Percentiles rank a stretch among this genome's conserved stretches.
phyloP scores from a whole-genome alignment of 2,797 vertebrate genomes.

The Urosaurus nigricauda region DNA sequence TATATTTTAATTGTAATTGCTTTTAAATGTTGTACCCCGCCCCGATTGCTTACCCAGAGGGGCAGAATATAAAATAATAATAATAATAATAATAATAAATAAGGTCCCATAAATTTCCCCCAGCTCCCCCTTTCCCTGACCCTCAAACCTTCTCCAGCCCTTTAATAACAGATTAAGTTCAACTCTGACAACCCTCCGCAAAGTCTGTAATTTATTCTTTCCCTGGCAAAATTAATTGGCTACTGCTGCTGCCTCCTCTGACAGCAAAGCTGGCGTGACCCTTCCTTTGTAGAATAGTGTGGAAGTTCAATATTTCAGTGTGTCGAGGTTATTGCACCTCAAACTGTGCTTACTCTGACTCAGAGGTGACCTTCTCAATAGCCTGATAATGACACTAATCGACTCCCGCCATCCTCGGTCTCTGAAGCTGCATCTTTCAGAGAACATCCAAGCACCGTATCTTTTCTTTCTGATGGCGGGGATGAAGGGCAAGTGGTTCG shows the following conservation, averaged over 20 bases:
- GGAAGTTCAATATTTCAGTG: conserved; percentile 32
- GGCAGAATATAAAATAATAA: too few species aligned
- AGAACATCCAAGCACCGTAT: background rate
- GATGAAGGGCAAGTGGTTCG: conserved; percentile 18
- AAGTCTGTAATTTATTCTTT: conserved; percentile 66
- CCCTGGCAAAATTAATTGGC: conserved; percentile 72
- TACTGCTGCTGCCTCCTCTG: conserved; percentile 39
- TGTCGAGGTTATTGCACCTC: background rate
- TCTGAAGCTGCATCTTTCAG: conserved; percentile 30
- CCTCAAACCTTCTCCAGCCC: conserved; percentile 44
- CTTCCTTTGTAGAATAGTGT: conserved; percentile 38
- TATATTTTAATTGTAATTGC: too few species aligned
- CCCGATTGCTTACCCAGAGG: too few species aligned
- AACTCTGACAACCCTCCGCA: conserved; percentile 66
- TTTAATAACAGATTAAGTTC: conserved; percentile 72
- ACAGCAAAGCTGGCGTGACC: conserved; percentile 54
- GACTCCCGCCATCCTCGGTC: background rate
- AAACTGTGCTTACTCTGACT: background rate
- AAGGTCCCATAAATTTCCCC: too few species aligned
- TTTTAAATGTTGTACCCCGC: too few species aligned
- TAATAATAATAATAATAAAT: too few species aligned
- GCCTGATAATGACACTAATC: conserved; percentile 20
- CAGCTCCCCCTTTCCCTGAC: background rate
- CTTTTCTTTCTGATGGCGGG: conserved; percentile 45
- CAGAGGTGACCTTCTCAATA: background rate